Base-by-base conservation (phyloP, 2,113 vertebrate species). In the Eudyptes chrysolophus region DNA sequence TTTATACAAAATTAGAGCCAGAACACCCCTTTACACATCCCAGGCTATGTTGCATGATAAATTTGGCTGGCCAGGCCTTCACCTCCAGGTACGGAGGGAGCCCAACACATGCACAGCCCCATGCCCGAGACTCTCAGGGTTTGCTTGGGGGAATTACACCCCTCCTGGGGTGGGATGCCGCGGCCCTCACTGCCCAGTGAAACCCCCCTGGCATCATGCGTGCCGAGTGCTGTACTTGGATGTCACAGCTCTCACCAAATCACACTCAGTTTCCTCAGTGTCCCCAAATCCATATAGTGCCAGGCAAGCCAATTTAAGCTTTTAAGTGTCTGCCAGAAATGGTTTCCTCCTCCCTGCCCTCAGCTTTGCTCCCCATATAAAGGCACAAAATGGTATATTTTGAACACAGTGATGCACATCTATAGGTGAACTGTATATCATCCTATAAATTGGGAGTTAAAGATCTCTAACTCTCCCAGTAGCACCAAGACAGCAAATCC, bases 131-230 rank as follows among this genome's bases (percentile, higher is more conserved):
- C 3, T 70, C 40, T 17, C 7, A 8, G 16, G 22, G 19, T n/a
- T 54, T 81, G 38, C 46, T n/a, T 17, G 11, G 6, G 36, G 18
- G 76, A 61, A 32, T 30, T 48, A 7, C 24, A 32, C 8, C 22
- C 11, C 36, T 38, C 3, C 74, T 52, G 44, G 17, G 26, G 21
- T 16, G 27, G 27, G 21, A 32, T 87, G 91, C 34, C 51, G 14
- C 34, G n/a, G 34, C 34, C 57, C 42, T 34, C 49, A 5, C 13
- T 51, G 30, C 38, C 38, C 46, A 26, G 5, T 5, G 22, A 57
- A 36, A 38, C 4, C 10, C 9, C 18, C n/a, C 12, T 32, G 52
- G 10, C 32, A 54, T 27, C 38, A 55, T 16, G 26, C 0, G 0
- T 3, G 7, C 20, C 7, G 6, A 49, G 13, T 20, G 16, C 21